Evolutionary conservation across 2,113 vertebrate genomes (phyloP), one percentile per base, ranked within the genome.

Genomic region (Ophthalmolycus amberensis): DNA sequence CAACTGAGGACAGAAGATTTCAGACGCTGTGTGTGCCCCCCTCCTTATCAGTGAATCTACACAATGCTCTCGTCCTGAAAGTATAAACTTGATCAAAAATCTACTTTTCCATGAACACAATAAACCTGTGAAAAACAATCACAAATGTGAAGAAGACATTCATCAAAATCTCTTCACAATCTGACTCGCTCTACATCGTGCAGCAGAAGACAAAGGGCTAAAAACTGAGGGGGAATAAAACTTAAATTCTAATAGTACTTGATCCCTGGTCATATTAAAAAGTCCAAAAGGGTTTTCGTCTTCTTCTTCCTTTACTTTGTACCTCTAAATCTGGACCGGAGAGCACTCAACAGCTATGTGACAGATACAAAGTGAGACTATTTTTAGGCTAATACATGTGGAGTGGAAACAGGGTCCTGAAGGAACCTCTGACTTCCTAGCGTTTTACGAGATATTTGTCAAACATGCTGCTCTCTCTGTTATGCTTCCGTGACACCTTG

Each of bases 361-460:
- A 83, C 87, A 77, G 79, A 88, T 90, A 92, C 75, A 89, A 89
- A 91, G 83, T 84, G 68, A 84, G 86, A 89, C 94, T 96, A 96
- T 95, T 94, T 95, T 94, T 93, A 93, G 94, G 71, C 52, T 64
- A 79, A 87, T 83, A 59, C 84, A 91, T 83, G 85, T 81, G 88
- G 92, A 95, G 90, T 93, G 90, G 93, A 95, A 95, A 94, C 91
- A 94, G 83, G 84, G 89, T 92, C 88, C 91, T 87, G 80, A 90
- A 90, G 88, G 87, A 91, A 89, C 94, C 84, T 86, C 89, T 86
- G 86, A 89, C 93, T 92, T 90, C 84, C 88, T 82, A 71, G 90
- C 72, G 65, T 92, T 94, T 94, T 94, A 94, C 90, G 78, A 93
- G 90, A 82, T 87, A 90, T 94, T 93, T 89, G 86, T 93, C 93